Conservation (phyloP, 2,888 invertebrate species). For the Rotaria sp. region DNA sequence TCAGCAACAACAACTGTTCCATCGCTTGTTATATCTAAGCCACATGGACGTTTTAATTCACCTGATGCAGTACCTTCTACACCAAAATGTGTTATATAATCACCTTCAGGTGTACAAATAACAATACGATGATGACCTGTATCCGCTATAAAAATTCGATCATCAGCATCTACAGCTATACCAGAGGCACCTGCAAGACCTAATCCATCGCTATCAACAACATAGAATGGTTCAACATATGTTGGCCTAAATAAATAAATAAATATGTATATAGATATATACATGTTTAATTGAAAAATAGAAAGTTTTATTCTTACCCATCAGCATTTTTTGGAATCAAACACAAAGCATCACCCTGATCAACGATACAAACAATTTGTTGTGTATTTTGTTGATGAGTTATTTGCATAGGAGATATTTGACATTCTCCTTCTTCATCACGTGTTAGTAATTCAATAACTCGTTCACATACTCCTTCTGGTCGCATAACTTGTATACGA, state of each 20-base stretch:
- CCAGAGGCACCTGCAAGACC: background rate
- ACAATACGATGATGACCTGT: conserved; percentile 3
- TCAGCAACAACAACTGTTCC: background rate
- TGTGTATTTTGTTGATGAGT: background rate
- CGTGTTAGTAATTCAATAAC: background rate
- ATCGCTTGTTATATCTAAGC: background rate
- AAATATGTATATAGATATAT: background rate
- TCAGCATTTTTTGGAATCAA: background rate
- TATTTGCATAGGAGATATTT: background rate
- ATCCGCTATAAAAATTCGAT: background rate
- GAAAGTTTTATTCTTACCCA: background rate
- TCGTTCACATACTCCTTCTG: background rate
- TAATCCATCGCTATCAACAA: background rate
- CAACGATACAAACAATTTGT: background rate
- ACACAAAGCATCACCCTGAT: background rate
- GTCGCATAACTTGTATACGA: background rate
- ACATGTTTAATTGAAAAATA: background rate
- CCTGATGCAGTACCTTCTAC: background rate
- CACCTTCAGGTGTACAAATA: conserved; percentile 1
- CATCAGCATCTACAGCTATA: background rate
- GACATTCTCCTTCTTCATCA: too few relatives aligned
- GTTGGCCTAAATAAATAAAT: background rate
- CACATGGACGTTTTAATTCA: background rate
- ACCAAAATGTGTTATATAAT: background rate
- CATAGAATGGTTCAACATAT: background rate